Evolutionary conservation across 2,113 vertebrate species (phyloP).

Genomic region (Notothenia rossii): DNA sequence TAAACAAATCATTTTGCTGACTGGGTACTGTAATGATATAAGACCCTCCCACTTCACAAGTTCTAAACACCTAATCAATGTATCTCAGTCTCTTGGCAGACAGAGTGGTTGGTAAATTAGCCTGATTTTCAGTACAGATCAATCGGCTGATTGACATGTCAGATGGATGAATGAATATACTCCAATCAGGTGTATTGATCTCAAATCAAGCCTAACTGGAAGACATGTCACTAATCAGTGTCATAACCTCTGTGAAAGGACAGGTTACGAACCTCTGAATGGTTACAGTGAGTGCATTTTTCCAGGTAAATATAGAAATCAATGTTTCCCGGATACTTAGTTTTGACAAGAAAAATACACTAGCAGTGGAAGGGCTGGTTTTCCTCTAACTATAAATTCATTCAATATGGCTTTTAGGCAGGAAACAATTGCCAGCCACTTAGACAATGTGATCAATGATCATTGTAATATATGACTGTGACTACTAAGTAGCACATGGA

Average conservation of each 20-base stretch:
- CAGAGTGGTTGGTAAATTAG: constrained; percentile 47
- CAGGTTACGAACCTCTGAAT: constrained; percentile 5
- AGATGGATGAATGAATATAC: constrained; percentile 67
- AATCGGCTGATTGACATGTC: constrained; percentile 61
- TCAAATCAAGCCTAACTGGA: constrained; percentile 31
- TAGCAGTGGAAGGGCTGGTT: not conserved
- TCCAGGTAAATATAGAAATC: not conserved
- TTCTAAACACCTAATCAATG: constrained; percentile 61
- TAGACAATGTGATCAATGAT: not conserved
- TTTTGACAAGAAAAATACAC: not conserved
- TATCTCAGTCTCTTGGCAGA: constrained; percentile 55
- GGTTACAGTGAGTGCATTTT: not conserved
- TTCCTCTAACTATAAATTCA: constrained; percentile 15
- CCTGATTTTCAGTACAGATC: constrained; percentile 60
- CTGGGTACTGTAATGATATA: constrained; percentile 14
- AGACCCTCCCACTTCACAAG: constrained; percentile 30
- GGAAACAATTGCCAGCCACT: constrained; percentile 6
- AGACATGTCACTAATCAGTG: constrained; percentile 30
- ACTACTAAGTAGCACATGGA: constrained; percentile 47
- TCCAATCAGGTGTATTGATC: constrained; percentile 66
- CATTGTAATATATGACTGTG: constrained; percentile 20
- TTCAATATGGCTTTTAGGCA: not conserved
- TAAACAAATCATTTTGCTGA: constrained; percentile 41
- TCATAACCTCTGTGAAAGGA: constrained; percentile 33
- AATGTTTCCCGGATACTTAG: not conserved